phyloP scores from a whole-genome alignment of 2,113 vertebrate genomes.

The Epinephelus fuscoguttatus region DNA sequence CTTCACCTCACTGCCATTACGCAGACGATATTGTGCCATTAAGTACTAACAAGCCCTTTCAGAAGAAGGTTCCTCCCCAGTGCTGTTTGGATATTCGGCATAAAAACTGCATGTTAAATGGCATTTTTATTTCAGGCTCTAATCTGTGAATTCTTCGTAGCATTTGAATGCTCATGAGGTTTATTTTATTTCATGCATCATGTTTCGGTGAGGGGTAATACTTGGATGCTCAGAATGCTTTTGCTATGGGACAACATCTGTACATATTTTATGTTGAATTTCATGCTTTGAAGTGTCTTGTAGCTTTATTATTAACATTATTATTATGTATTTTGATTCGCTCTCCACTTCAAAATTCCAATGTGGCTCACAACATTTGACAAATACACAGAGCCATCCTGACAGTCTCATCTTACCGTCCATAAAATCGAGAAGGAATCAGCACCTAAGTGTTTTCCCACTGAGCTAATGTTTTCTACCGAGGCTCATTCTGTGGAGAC shows the following conservation, averaged over 20 bases:
- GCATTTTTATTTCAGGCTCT: background rate
- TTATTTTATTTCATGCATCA: no score
- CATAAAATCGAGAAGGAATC: background rate
- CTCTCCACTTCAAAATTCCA: background rate
- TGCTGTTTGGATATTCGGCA: background rate
- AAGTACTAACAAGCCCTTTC: constrained; percentile 2
- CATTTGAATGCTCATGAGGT: background rate
- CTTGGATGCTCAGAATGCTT: background rate
- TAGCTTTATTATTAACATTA: background rate
- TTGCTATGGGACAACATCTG: background rate
- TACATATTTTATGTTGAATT: background rate
- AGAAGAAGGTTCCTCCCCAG: background rate
- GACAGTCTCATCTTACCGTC: background rate
- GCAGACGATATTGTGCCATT: background rate
- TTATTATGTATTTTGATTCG: background rate
- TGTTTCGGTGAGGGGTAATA: no score
- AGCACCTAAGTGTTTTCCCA: background rate
- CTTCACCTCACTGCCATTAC: constrained; percentile 1
- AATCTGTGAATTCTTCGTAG: background rate
- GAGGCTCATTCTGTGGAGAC: background rate
- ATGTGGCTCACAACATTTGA: background rate
- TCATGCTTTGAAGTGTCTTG: background rate
- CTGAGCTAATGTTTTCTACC: no score
- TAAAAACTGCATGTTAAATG: background rate
- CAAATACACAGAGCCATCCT: background rate